A percentile compares a stretch with the other conserved stretches of the same genome.
These are phyloP conservation scores for Lepus oiostolus DNA, from an alignment of 2,797 vertebrate species.

Conservation along the genomic window DNA sequence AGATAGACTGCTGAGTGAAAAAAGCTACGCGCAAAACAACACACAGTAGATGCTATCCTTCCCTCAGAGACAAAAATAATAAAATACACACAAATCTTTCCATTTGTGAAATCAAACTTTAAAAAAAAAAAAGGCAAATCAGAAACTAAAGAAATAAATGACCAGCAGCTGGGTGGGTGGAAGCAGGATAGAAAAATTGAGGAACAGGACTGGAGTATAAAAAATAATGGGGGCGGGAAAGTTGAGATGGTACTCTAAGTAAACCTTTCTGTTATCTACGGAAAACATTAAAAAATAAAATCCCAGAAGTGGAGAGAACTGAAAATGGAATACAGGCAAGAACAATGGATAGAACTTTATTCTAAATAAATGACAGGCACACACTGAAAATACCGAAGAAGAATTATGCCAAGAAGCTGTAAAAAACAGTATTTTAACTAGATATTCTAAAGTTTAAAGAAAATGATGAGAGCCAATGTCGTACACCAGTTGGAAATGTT, in stretches of 20 bases:
- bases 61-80: neutral
- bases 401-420: neutral
- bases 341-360: neutral
- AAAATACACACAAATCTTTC: neutral
- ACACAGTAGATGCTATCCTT: neutral
- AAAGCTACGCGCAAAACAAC: neutral
- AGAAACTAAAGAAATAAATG: neutral
- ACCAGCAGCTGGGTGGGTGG: neutral
- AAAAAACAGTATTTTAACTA: neutral
- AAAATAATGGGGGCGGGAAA: too few relatives aligned
- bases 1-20: neutral
- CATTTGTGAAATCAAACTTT: neutral
- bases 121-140: neutral
- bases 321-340: neutral
- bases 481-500: neutral
- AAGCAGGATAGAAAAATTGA: neutral
- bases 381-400: neutral
- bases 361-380: neutral
- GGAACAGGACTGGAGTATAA: neutral
- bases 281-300: neutral
- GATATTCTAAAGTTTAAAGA: neutral
- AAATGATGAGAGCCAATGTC: neutral
- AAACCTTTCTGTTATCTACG: neutral
- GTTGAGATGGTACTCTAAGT: too few relatives aligned
- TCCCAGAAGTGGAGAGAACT: neutral